These are phyloP conservation scores for Melieria picta DNA, from an alignment of 2,888 invertebrate genomes.

Conservation along the genomic window DNA sequence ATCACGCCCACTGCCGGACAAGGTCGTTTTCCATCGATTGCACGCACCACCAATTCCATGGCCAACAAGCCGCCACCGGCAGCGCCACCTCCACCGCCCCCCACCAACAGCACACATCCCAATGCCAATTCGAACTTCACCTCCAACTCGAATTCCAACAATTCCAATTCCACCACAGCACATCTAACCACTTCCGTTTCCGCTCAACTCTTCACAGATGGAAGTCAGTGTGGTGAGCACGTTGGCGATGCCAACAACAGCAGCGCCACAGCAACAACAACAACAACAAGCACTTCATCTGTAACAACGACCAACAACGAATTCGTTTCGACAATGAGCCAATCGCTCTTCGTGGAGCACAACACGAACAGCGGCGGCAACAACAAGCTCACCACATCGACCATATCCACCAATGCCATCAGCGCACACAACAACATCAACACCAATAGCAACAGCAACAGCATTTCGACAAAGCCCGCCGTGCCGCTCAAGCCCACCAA, in stretches of 20 bases:
- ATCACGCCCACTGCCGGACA: conserved; percentile 45
- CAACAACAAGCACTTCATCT: conserved; percentile 24
- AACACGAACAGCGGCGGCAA: conserved; percentile 19
- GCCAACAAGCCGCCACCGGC: conserved; percentile 60
- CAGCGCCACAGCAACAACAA: conserved; percentile 16
- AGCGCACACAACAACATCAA: conserved; percentile 38
- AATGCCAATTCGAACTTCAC: conserved; percentile 29
- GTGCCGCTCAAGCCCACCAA: conserved; percentile 77
- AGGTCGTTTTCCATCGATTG: conserved; percentile 39
- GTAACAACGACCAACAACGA: conserved; percentile 45
- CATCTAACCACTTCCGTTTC: conserved; percentile 59
- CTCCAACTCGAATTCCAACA: conserved; percentile 22
- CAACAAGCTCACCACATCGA: conserved; percentile 32
- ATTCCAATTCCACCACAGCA: conserved; percentile 29
- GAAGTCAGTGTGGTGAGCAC: conserved; percentile 41
- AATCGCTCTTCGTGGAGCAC: conserved; percentile 51
- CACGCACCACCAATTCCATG: conserved; percentile 42
- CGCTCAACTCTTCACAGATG: conserved; percentile 63
- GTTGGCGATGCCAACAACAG: neutral
- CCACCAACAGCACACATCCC: conserved; percentile 44
- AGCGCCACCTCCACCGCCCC: conserved; percentile 62
- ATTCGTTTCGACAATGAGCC: conserved; percentile 49
- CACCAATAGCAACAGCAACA: conserved; percentile 29
- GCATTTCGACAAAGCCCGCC: conserved; percentile 69
- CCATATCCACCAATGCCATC: conserved; percentile 39